A percentile compares a stretch with the other conserved stretches of the same genome.
phyloP scores from a whole-genome alignment of 2,888 invertebrate species.

The Scaptomyza reducta region DNA sequence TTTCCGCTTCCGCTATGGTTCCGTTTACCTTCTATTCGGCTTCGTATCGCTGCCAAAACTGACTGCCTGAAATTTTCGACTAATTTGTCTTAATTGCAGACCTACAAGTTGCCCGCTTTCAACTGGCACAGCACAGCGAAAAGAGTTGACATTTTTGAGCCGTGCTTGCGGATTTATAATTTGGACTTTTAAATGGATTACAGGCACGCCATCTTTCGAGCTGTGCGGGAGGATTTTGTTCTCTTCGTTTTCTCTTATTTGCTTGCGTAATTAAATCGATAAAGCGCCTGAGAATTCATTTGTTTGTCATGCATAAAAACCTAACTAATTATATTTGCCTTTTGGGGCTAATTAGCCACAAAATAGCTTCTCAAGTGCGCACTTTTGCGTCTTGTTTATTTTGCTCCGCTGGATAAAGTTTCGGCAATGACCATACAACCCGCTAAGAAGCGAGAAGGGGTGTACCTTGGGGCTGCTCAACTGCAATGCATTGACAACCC shows the following conservation, averaged over 20 bases:
- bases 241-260: neutral
- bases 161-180: constrained; percentile 37
- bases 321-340: constrained; percentile 69
- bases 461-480: constrained; percentile 2
- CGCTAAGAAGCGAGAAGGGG: neutral
- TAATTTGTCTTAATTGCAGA: constrained; percentile 72
- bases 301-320: constrained; percentile 39
- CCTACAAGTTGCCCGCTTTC: constrained; percentile 13
- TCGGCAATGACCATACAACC: constrained; percentile 36
- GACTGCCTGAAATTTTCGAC: constrained; percentile 63
- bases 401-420: neutral
- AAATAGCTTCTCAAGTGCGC: constrained; percentile 64
- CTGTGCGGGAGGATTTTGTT: neutral
- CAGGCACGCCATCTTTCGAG: constrained; percentile 53
- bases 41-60: neutral
- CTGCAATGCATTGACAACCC: constrained; percentile 57
- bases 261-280: constrained; percentile 32
- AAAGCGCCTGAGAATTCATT: constrained; percentile 27
- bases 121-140: constrained; percentile 53
- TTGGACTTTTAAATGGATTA: constrained; percentile 54
- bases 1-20: constrained; percentile 29
- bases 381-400: constrained; percentile 53
- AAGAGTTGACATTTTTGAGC: constrained; percentile 67
- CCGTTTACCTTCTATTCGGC: neutral
- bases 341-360: constrained; percentile 65